A percentile compares a stretch with the other conserved stretches of the same genome.
Conservation (phyloP, 1,140 invertebrate species). For the Pararge aegeria region DNA sequence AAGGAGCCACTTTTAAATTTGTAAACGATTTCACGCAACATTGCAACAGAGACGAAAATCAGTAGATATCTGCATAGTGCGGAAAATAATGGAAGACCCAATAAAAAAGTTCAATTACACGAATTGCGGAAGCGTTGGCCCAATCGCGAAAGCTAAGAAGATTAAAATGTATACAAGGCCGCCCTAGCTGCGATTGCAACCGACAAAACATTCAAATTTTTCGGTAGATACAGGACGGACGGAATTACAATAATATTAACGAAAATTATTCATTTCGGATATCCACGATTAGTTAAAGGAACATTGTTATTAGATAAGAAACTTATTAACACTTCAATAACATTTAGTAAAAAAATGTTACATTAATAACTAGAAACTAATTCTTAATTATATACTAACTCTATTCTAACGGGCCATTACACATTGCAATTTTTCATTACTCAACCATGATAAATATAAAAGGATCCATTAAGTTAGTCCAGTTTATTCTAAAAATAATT, state of each 20-base stretch:
- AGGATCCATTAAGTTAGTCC: neutral
- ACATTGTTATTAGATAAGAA: constrained; percentile 6
- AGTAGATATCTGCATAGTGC: neutral
- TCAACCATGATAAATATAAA: neutral
- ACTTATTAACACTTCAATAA: neutral
- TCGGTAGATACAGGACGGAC: constrained; percentile 4
- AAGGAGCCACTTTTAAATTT: no score
- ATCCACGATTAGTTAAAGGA: constrained; percentile 13
- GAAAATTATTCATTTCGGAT: constrained; percentile 16
- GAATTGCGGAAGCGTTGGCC: neutral
- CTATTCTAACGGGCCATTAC: neutral
- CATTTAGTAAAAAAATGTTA: neutral
- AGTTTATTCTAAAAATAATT: neutral
- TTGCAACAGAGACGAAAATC: neutral
- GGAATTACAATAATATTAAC: neutral
- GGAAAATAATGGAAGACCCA: neutral
- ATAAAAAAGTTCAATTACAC: constrained; percentile 2
- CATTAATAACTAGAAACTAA: neutral
- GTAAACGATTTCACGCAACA: neutral
- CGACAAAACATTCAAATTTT: neutral
- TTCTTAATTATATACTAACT: neutral
- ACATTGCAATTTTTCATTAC: neutral
- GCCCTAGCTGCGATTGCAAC: neutral
- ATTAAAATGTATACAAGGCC: constrained; percentile 10
- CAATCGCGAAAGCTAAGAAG: neutral